A percentile compares a stretch with the other conserved stretches of the same genome.
Evolutionary conservation across 1,140 invertebrate species (phyloP).

Genomic region (Drosophila carrolli): DNA sequence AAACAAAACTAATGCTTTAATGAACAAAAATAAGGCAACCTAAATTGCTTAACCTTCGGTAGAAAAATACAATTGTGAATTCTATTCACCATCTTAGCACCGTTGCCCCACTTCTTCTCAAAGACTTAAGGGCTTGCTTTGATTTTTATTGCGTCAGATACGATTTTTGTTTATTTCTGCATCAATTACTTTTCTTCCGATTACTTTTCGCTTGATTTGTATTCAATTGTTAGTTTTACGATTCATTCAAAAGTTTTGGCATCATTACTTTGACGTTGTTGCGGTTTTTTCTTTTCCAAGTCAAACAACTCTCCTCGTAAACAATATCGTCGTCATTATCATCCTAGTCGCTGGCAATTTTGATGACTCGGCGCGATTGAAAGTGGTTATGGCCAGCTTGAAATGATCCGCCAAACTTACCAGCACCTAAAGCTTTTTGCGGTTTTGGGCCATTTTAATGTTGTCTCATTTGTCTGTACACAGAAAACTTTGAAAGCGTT

Average conservation of each 20-base stretch:
- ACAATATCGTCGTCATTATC: slow-evolving; percentile 28
- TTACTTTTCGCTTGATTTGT: slow-evolving; percentile 46
- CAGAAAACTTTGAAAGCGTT: too few species aligned
- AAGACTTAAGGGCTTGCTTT: slow-evolving; percentile 4
- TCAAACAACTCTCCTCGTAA: slow-evolving; percentile 20
- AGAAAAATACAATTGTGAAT: background rate
- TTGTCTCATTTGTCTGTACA: slow-evolving; percentile 6
- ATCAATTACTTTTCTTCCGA: slow-evolving; percentile 11
- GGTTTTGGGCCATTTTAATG: slow-evolving; percentile 32
- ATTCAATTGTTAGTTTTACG: slow-evolving; percentile 46
- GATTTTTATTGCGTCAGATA: slow-evolving; percentile 23
- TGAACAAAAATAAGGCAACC: too few species aligned
- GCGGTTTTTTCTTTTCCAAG: background rate
- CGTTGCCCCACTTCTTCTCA: background rate
- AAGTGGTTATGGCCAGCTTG: slow-evolving; percentile 32
- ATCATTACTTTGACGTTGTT: slow-evolving; percentile 12
- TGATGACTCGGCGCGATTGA: slow-evolving; percentile 35
- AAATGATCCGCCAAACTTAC: slow-evolving; percentile 8
- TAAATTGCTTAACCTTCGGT: too few species aligned
- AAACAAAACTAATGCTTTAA: too few species aligned
- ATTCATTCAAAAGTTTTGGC: slow-evolving; percentile 33
- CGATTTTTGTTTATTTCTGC: slow-evolving; percentile 19
- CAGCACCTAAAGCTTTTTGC: slow-evolving; percentile 14
- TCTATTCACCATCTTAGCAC: background rate
- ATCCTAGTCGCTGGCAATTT: slow-evolving; percentile 37